Evolutionary conservation across 2,113 vertebrate genomes (phyloP), one percentile per base, ranked within the genome.

Genomic region (Bambusicola thoracicus): DNA sequence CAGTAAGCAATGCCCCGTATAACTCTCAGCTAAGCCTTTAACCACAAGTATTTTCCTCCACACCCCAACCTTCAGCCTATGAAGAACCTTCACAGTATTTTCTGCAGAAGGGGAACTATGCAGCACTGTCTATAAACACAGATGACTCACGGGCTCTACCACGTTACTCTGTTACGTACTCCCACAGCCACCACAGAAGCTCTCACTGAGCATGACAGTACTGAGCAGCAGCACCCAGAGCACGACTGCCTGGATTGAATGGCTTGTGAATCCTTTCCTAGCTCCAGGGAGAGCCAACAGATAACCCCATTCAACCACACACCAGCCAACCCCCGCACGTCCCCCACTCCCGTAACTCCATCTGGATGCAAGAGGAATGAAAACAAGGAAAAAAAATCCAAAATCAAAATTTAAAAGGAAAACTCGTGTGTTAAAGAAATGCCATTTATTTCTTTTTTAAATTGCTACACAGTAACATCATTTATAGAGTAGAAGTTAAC

Each of bases 1-100:
- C 38, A 41, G 55, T n/a, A 59, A 51, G n/a, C 68, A 69, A 38
- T 41, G 44, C 8, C 0, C n/a, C 2, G 0, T 13, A 0, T 14
- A 83, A 80, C 3, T 2, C 29, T 34, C 40, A 17, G 36, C 49
- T 56, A 87, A 40, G 79, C 70, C 72, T n/a, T 65, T 53, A 66
- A 66, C 29, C 48, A 79, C 79, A 56, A 85, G 74, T 44, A 81
- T 36, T 13, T 48, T 88, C 34, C 43, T 63, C 55, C 30, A 41
- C 24, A 68, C 17, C 21, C 14, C 10, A 59, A 59, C 36, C 25
- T 36, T 73, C 12, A 88, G 25, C 11, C n/a, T 36, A 44, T 20
- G 82, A 90, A 62, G 36, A 81, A 62, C 44, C 30, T 51, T 32
- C 15, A 25, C 49, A 58, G 36, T 27, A 30, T 3, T 38, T 62